Evolutionary conservation across 1,140 invertebrate species (phyloP).

Genomic region (Cherax quadricarinatus): DNA sequence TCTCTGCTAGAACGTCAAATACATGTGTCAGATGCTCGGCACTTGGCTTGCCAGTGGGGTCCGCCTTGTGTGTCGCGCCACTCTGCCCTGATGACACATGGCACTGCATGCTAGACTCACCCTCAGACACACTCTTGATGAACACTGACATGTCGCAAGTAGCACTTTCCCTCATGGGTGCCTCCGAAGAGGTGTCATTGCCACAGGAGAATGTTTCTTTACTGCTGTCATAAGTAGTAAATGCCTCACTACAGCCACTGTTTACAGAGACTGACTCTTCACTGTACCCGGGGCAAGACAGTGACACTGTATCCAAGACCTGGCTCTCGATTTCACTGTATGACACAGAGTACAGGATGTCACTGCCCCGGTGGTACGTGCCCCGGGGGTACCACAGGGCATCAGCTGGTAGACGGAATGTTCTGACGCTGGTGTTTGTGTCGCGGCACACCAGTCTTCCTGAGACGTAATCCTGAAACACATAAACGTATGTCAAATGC

Average conservation of each 20-base stretch:
- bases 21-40: slow-evolving; percentile 29
- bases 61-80: background rate
- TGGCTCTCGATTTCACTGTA: slow-evolving; percentile 51
- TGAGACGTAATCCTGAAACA: background rate
- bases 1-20: slow-evolving; percentile 29
- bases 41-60: slow-evolving; percentile 30
- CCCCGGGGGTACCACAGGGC: slow-evolving; percentile 55
- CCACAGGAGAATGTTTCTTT: background rate
- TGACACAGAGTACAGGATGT: slow-evolving; percentile 34
- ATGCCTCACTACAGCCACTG: background rate
- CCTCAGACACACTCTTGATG: background rate
- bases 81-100: background rate
- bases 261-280: background rate
- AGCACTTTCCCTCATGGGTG: background rate
- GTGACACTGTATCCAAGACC: slow-evolving; percentile 24
- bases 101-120: background rate
- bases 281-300: background rate
- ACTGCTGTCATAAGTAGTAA: background rate
- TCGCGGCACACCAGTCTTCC: background rate
- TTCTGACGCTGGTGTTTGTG: slow-evolving; percentile 18
- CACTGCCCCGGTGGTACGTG: background rate
- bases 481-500: no score
- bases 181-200: background rate
- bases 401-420: slow-evolving; percentile 49
- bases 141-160: slow-evolving; percentile 1